A percentile compares a stretch with the other conserved stretches of the same genome.
These are phyloP conservation scores for Sinocyclocheilus anshuiensis DNA, from an alignment of 2,113 vertebrate genomes.

Conservation along the genomic window DNA sequence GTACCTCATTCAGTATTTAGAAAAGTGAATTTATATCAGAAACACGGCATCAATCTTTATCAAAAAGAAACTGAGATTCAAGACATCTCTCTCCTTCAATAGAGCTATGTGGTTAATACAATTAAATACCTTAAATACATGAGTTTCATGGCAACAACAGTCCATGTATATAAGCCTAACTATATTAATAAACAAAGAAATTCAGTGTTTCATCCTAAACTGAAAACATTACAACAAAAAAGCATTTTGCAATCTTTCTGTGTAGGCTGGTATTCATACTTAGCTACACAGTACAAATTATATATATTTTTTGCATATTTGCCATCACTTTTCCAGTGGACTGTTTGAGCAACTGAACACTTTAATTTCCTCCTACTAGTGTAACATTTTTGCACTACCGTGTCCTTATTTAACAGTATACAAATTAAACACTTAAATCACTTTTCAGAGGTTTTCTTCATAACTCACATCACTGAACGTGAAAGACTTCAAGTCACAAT, in stretches of 20 bases:
- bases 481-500: background rate
- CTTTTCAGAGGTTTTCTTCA: background rate
- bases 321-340: background rate
- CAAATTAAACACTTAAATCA: background rate
- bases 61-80: conserved; percentile 14
- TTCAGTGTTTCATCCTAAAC: conserved; percentile 9
- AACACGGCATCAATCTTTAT: conserved; percentile 24
- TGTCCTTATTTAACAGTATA: background rate
- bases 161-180: background rate
- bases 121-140: background rate
- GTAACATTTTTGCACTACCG: background rate
- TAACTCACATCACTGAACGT: background rate
- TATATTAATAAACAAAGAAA: background rate
- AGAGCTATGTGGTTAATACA: background rate
- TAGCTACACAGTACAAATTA: background rate
- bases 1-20: conserved; percentile 25
- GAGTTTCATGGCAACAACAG: background rate
- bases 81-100: conserved; percentile 13
- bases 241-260: background rate
- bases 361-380: background rate
- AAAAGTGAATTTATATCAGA: background rate
- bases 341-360: background rate
- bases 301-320: background rate
- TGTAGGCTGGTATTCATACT: background rate
- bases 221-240: background rate